A percentile compares a stretch with the other conserved stretches of the same genome.
Conservation (phyloP, 2,888 invertebrate genomes). For the Trachelus stipa region DNA sequence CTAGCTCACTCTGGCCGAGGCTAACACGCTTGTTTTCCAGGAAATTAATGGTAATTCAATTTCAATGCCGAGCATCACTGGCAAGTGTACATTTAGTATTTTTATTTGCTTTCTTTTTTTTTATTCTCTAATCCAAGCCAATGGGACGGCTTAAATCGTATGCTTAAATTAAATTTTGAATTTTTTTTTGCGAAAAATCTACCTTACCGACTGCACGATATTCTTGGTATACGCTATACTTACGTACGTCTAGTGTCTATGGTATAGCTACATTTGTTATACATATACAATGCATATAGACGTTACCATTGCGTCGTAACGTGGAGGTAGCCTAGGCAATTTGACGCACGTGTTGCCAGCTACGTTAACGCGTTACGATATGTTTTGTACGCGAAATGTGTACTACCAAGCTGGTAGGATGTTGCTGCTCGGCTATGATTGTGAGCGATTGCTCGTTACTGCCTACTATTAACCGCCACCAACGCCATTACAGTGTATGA, state of each 20-base stretch:
- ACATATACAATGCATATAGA: not conserved
- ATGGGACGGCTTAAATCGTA: not conserved
- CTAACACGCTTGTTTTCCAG: not conserved
- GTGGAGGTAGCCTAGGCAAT: not conserved
- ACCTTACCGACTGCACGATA: not conserved
- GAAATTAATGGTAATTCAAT: not conserved
- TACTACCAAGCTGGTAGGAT: not conserved
- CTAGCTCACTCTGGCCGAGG: not conserved
- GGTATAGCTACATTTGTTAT: not conserved
- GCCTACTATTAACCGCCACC: slow-evolving; percentile 33
- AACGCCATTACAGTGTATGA: slow-evolving; percentile 16
- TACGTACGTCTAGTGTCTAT: not conserved
- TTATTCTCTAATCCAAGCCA: not conserved
- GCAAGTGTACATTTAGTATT: not conserved
- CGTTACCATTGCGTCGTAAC: not conserved
- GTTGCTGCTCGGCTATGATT: slow-evolving; percentile 30
- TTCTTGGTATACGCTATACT: not conserved
- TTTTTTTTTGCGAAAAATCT: not conserved
- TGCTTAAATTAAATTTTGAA: not conserved
- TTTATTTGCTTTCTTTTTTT: not conserved
- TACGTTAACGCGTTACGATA: slow-evolving; percentile 6
- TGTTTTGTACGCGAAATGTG: not conserved
- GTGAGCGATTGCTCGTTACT: slow-evolving; percentile 38
- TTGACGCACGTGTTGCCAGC: not conserved
- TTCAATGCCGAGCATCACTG: not conserved